A percentile compares a stretch with the other conserved stretches of the same genome.
Conservation (phyloP, 2,113 vertebrate genomes). For the Calidris pygmaea region DNA sequence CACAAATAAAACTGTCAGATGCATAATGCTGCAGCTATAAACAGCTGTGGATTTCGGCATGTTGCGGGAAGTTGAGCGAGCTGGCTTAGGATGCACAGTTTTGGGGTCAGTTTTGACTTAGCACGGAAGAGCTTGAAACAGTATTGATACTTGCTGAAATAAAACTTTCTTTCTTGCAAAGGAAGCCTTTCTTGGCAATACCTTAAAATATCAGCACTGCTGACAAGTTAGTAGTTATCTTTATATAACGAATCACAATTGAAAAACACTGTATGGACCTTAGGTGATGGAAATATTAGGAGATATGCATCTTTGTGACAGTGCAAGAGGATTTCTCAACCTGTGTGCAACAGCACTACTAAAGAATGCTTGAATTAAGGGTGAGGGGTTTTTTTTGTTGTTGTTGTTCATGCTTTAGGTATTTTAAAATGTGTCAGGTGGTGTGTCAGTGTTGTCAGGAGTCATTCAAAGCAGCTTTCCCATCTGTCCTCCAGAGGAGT, state of each 20-base stretch:
- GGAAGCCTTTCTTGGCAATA: background rate
- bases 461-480: background rate
- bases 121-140: background rate
- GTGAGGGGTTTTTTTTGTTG: background rate
- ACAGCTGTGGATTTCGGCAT: slow-evolving; percentile 35
- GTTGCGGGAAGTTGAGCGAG: background rate
- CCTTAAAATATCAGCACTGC: background rate
- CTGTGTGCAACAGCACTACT: background rate
- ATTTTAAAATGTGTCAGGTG: background rate
- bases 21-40: slow-evolving; percentile 51
- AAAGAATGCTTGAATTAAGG: background rate
- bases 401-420: background rate
- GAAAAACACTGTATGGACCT: background rate
- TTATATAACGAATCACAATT: background rate
- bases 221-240: background rate
- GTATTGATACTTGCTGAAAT: background rate
- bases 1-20: slow-evolving; percentile 73
- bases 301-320: background rate
- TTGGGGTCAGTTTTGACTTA: slow-evolving; percentile 24
- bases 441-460: background rate
- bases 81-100: slow-evolving; percentile 8
- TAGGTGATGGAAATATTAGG: background rate
- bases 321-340: background rate
- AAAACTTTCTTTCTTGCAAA: background rate
- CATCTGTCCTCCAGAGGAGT: background rate